These are phyloP conservation scores for Dendrocopos noguchii DNA, from an alignment of 2,113 vertebrate genomes.

Conservation along the genomic window DNA sequence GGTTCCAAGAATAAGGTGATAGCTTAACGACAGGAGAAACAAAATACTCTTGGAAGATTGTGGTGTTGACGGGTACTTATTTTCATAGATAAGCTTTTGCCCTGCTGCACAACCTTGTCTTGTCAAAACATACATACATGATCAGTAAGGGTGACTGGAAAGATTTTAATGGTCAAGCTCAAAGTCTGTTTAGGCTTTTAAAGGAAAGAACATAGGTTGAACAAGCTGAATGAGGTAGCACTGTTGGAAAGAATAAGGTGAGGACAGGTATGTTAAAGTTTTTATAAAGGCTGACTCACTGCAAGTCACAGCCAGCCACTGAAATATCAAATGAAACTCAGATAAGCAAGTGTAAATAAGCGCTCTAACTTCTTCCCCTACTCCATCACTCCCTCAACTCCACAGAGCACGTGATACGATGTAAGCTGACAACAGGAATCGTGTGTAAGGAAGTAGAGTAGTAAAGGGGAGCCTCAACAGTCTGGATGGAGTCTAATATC, in stretches of 20 bases:
- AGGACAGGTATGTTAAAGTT: not conserved
- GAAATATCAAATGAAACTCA: not conserved
- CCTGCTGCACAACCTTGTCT: not conserved
- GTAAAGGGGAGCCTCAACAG: not conserved
- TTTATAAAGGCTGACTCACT: not conserved
- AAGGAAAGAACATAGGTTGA: not conserved
- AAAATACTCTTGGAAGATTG: not conserved
- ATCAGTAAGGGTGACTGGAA: not conserved
- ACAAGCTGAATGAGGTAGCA: not conserved
- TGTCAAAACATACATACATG: not conserved
- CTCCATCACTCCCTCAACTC: not conserved
- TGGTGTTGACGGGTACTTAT: not conserved
- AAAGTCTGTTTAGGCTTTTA: not conserved
- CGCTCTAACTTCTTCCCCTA: not conserved
- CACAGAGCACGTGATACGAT: no score
- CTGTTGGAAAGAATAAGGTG: not conserved
- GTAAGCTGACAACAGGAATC: not conserved
- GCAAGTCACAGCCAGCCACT: not conserved
- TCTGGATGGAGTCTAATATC: not conserved
- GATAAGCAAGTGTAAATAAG: not conserved
- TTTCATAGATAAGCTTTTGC: not conserved
- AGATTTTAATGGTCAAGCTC: not conserved
- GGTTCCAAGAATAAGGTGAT: not conserved
- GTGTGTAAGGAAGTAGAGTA: not conserved
- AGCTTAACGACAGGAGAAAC: not conserved